These are phyloP conservation scores for Cochlearius cochlearius DNA, from an alignment of 2,113 vertebrate genomes.

Conservation along the genomic window DNA sequence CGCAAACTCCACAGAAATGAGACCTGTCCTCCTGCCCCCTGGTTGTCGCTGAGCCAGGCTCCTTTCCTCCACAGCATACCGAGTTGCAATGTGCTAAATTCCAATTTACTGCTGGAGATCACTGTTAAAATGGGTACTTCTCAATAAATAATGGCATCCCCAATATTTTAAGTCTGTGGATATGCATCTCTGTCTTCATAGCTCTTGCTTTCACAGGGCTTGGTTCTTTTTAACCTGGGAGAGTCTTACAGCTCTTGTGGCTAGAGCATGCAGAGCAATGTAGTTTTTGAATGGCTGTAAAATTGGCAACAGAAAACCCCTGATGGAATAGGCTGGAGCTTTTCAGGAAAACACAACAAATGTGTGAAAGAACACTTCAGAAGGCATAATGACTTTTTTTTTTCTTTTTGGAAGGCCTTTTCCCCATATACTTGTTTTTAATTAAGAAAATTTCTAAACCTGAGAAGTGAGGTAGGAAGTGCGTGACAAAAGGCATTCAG, in stretches of 20 bases:
- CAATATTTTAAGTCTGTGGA: neutral
- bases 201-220: neutral
- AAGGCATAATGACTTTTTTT: neutral
- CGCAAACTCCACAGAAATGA: neutral
- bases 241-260: neutral
- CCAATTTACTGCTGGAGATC: neutral
- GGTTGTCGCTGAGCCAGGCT: neutral
- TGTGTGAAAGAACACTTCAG: neutral
- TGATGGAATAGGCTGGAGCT: neutral
- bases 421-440: neutral
- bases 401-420: neutral
- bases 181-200: neutral
- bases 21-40: neutral
- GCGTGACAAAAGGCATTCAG: neutral
- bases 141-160: neutral
- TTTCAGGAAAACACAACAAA: neutral
- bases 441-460: neutral
- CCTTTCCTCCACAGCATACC: neutral
- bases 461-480: neutral
- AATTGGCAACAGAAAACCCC: neutral
- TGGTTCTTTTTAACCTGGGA: neutral
- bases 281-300: neutral
- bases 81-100: neutral
- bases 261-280: neutral
- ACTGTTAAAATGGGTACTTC: neutral